phyloP scores from a whole-genome alignment of 2,888 invertebrate species.

The Parnassius mnemosyne region DNA sequence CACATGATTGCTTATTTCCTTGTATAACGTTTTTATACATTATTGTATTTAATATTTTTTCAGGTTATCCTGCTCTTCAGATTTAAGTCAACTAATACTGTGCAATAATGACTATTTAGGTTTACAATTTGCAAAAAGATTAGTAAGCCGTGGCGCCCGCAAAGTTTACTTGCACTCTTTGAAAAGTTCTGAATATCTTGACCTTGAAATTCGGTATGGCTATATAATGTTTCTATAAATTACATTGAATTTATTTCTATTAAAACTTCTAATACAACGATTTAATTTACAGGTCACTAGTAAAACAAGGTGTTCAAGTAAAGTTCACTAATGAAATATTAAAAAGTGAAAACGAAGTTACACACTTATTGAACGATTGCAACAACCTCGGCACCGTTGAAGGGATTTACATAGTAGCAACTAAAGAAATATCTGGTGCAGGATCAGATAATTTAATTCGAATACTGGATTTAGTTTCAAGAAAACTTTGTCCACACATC shows the following conservation, averaged over 20 bases:
- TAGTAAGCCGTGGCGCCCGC: slow-evolving; percentile 47
- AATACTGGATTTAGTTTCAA: slow-evolving; percentile 38
- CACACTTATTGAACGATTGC: slow-evolving; percentile 4
- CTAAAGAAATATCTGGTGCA: neutral
- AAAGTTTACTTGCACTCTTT: slow-evolving; percentile 40
- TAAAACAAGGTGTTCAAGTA: slow-evolving; percentile 29
- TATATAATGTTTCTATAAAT: neutral
- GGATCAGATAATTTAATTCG: slow-evolving; percentile 3
- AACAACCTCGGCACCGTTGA: slow-evolving; percentile 12
- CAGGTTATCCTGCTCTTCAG: slow-evolving; percentile 41
- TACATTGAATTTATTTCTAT: neutral
- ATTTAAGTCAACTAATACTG: slow-evolving; percentile 42
- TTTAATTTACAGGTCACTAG: slow-evolving; percentile 33
- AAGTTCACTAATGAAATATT: slow-evolving; percentile 10
- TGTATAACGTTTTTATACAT: neutral
- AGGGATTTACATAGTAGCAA: slow-evolving; percentile 20
- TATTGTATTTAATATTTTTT: slow-evolving; percentile 13
- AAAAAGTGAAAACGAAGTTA: slow-evolving; percentile 6
- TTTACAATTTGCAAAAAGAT: slow-evolving; percentile 41
- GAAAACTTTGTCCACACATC: slow-evolving; percentile 39
- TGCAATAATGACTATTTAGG: slow-evolving; percentile 42
- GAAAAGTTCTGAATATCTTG: slow-evolving; percentile 28
- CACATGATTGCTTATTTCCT: no score
- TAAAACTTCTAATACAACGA: neutral
- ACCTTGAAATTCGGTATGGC: slow-evolving; percentile 36